Conservation (phyloP, 2,888 invertebrate species). For the Tetrapedia diversipes region DNA sequence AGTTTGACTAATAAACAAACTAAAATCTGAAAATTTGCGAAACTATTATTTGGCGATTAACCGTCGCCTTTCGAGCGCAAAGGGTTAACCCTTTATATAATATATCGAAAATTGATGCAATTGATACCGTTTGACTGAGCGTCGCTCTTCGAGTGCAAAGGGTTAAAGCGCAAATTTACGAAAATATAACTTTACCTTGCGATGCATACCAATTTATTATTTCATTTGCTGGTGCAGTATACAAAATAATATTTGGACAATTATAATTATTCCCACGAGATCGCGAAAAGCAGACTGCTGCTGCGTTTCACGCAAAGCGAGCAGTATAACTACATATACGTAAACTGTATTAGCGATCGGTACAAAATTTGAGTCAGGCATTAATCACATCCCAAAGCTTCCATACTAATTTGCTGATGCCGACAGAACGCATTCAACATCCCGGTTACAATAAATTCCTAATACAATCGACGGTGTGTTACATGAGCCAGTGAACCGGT, state of each 20-base stretch:
- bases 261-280: not conserved
- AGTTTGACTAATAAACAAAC: too few species aligned
- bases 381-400: slow-evolving; percentile 41
- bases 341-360: slow-evolving; percentile 13
- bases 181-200: too few species aligned
- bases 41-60: too few species aligned
- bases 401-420: slow-evolving; percentile 44
- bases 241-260: not conserved
- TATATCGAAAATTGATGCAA: too few species aligned
- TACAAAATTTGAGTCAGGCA: slow-evolving; percentile 36
- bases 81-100: too few species aligned
- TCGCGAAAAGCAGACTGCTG: slow-evolving; percentile 2
- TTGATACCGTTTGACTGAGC: too few species aligned
- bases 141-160: too few species aligned
- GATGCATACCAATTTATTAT: too few species aligned
- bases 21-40: too few species aligned
- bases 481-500: slow-evolving; percentile 60
- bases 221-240: not conserved
- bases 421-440: slow-evolving; percentile 47
- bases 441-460: slow-evolving; percentile 50
- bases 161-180: too few species aligned
- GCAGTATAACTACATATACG: slow-evolving; percentile 23
- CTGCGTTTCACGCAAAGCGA: not conserved
- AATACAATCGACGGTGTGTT: slow-evolving; percentile 51
- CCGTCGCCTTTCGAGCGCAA: too few species aligned